phyloP scores from a whole-genome alignment of 2,113 vertebrate genomes.

The Dinomys branickii region DNA sequence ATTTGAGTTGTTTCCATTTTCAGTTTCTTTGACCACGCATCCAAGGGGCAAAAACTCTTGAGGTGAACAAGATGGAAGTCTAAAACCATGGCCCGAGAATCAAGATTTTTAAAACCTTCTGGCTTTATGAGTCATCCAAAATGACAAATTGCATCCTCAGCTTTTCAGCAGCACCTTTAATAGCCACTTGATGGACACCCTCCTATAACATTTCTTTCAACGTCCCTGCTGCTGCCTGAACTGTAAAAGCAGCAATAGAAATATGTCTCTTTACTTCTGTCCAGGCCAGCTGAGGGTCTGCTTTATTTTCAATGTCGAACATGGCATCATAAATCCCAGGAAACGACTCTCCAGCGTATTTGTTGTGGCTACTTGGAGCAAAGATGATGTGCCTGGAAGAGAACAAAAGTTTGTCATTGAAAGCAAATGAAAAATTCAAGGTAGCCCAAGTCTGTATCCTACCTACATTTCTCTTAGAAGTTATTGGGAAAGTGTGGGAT shows the following conservation, averaged over 20 bases:
- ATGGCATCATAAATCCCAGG: constrained; percentile 95
- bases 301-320: constrained; percentile 91
- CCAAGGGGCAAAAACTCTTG: neutral
- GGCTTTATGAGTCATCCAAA: neutral
- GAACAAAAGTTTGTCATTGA: neutral
- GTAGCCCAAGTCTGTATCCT: neutral
- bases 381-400: constrained; percentile 93
- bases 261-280: constrained; percentile 93
- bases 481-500: neutral
- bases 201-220: constrained; percentile 85
- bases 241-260: constrained; percentile 92
- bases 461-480: neutral
- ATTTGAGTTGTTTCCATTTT: neutral
- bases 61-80: neutral
- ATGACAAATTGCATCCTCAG: constrained; percentile 1
- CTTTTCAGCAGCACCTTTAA: neutral
- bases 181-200: neutral
- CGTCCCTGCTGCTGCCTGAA: constrained; percentile 92
- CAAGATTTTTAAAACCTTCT: neutral
- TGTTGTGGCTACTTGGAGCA: constrained; percentile 97
- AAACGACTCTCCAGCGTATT: constrained; percentile 96
- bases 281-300: constrained; percentile 88
- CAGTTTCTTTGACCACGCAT: neutral
- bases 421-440: constrained; percentile 12
- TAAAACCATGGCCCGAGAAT: constrained; percentile 46